Conservation (phyloP, 2,888 invertebrate genomes). For the Fragum fragum region DNA sequence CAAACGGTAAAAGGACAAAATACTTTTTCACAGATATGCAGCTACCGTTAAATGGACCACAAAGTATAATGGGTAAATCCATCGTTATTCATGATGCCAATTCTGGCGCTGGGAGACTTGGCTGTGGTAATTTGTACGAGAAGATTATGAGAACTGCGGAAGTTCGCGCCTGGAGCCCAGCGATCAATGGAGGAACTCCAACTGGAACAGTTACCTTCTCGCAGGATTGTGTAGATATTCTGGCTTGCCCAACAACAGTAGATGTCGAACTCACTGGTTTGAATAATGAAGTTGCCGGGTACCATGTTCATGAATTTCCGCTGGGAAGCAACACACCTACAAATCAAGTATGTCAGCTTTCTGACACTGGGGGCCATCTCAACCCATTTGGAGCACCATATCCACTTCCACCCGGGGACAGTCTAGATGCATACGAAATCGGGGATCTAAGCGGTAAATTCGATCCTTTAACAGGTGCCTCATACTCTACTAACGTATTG, state of each 20-base stretch:
- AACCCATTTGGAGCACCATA: conserved; percentile 90
- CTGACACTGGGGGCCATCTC: conserved; percentile 90
- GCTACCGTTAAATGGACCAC: conserved; percentile 92
- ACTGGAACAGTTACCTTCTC: conserved; percentile 66
- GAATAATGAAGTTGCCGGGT: conserved; percentile 83
- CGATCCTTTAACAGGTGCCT: conserved; percentile 91
- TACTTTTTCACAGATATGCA: conserved; percentile 91
- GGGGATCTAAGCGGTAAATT: conserved; percentile 96
- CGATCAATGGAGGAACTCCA: conserved; percentile 35
- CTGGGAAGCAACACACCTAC: conserved; percentile 75
- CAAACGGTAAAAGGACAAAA: conserved; percentile 40
- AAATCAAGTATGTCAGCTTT: conserved; percentile 88
- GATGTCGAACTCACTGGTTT: conserved; percentile 88
- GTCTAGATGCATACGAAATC: conserved; percentile 94
- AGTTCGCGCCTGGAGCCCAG: conserved; percentile 60
- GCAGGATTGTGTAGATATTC: conserved; percentile 49
- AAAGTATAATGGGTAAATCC: conserved; percentile 93
- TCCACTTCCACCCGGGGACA: conserved; percentile 47
- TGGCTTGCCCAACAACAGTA: conserved; percentile 65
- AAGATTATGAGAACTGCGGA: conserved; percentile 45
- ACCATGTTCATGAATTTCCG: conserved; percentile 87
- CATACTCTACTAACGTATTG: conserved; percentile 88
- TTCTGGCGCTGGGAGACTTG: conserved; percentile 91
- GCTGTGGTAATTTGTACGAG: conserved; percentile 90
- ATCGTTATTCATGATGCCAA: conserved; percentile 95